Conservation (phyloP, 2,888 invertebrate genomes). For the Drosophila helvetica region DNA sequence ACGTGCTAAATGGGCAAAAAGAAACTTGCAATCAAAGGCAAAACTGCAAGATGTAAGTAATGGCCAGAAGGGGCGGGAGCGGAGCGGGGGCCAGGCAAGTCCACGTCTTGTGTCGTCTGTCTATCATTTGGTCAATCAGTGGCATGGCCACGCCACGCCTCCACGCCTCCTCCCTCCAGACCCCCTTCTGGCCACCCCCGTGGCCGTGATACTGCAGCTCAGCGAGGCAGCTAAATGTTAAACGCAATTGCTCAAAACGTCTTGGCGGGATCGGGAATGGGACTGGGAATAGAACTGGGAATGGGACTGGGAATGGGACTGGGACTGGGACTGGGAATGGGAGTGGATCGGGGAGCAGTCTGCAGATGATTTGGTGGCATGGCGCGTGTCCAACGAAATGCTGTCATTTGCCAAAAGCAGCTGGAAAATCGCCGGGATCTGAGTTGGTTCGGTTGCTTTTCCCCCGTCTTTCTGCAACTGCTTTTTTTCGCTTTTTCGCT, state of each 20-base stretch:
- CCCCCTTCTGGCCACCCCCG: constrained; percentile 1
- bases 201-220: constrained; percentile 34
- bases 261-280: constrained; percentile 19
- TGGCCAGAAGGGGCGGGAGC: constrained; percentile 8
- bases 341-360: constrained; percentile 15
- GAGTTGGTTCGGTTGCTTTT: not conserved
- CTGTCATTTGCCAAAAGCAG: constrained; percentile 60
- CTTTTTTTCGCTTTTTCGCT: constrained; percentile 6
- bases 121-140: constrained; percentile 72
- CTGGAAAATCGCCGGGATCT: constrained; percentile 54
- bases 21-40: constrained; percentile 69
- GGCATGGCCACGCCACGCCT: constrained; percentile 39
- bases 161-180: constrained; percentile 33
- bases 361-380: constrained; percentile 73
- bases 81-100: not conserved
- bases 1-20: constrained; percentile 69
- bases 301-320: not conserved
- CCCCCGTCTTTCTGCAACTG: constrained; percentile 22
- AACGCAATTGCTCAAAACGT: constrained; percentile 57
- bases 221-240: constrained; percentile 61
- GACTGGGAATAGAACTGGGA: not conserved
- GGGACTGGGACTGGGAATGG: not conserved
- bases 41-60: constrained; percentile 63
- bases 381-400: constrained; percentile 74
- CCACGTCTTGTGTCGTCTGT: constrained; percentile 52